phyloP scores from a whole-genome alignment of 2,113 vertebrate species.

The Anarhynchus alexandrinus region DNA sequence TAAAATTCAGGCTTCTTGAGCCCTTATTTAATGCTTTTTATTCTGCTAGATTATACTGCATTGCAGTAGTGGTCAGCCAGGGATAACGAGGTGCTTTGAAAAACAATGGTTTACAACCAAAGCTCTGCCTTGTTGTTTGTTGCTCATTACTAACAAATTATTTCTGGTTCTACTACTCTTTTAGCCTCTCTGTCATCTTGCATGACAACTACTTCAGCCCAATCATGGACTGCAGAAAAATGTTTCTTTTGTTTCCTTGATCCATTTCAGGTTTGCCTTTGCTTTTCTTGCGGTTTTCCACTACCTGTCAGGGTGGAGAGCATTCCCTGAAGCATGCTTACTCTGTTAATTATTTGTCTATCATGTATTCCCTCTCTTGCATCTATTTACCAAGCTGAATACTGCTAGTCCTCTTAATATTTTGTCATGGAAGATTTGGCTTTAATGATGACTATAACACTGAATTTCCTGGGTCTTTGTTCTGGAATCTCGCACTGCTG shows the following conservation, averaged over 20 bases:
- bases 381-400: background rate
- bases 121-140: no score
- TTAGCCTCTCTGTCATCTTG: no score
- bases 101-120: background rate
- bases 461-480: background rate
- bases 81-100: background rate
- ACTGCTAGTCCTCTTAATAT: background rate
- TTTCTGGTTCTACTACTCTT: background rate
- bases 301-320: background rate
- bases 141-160: background rate
- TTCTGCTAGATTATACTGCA: background rate
- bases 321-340: background rate
- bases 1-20: background rate
- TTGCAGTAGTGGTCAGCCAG: background rate
- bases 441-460: background rate
- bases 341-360: background rate
- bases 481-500: background rate
- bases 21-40: background rate
- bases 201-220: background rate
- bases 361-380: accelerated
- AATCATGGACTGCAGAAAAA: background rate
- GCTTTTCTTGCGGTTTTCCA: background rate
- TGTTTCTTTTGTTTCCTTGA: background rate
- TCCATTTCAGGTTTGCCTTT: background rate
- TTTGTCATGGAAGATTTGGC: background rate